A percentile compares a stretch with the other conserved stretches of the same genome.
These are phyloP conservation scores for Listronotus bonariensis DNA, from an alignment of 1,140 invertebrate species.

Conservation along the genomic window DNA sequence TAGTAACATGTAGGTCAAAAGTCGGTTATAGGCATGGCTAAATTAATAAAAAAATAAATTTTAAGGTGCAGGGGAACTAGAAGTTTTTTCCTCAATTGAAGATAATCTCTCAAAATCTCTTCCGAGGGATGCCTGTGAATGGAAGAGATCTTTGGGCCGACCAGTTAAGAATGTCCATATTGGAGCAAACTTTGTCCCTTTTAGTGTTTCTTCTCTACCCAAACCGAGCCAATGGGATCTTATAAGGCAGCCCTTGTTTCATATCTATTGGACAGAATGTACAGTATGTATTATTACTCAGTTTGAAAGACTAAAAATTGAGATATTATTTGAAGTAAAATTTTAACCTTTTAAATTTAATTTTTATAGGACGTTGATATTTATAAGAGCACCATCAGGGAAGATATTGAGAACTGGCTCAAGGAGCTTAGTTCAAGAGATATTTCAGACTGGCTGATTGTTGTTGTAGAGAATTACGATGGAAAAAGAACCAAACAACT, in stretches of 20 bases:
- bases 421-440: constrained; percentile 74
- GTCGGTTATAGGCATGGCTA: constrained; percentile 13
- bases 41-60: constrained; percentile 33
- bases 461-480: constrained; percentile 91
- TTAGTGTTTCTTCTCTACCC: constrained; percentile 71
- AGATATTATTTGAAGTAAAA: too few relatives aligned
- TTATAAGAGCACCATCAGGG: constrained; percentile 83
- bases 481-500: constrained; percentile 90
- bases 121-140: constrained; percentile 85
- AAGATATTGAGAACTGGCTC: constrained; percentile 88
- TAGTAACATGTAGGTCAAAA: constrained; percentile 51
- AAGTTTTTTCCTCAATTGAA: constrained; percentile 83
- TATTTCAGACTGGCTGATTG: constrained; percentile 91
- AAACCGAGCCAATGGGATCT: constrained; percentile 73
- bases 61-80: constrained; percentile 86
- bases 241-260: constrained; percentile 85
- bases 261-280: constrained; percentile 95
- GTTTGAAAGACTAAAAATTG: too few relatives aligned
- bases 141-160: constrained; percentile 82
- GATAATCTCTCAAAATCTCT: constrained; percentile 76
- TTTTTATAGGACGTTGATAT: constrained; percentile 81
- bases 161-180: constrained; percentile 82
- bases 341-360: too few relatives aligned
- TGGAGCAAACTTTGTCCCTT: constrained; percentile 83
- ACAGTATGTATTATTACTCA: constrained; percentile 64